Evolutionary conservation across 2,113 vertebrate genomes (phyloP).

Genomic region (Mesitornis unicolor): DNA sequence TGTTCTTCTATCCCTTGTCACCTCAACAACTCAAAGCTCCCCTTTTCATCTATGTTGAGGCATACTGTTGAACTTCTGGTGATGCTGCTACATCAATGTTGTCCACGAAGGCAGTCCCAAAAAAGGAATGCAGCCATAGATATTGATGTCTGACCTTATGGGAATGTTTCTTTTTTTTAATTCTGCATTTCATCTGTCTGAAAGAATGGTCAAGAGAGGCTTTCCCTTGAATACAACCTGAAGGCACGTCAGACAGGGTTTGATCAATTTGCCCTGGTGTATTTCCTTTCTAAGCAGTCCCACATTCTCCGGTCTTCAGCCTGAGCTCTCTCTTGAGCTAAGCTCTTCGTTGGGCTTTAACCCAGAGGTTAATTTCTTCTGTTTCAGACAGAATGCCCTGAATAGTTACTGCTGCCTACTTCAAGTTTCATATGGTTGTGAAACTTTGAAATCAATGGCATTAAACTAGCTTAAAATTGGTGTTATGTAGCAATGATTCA

Average conservation of each 20-base stretch:
- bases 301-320: background rate
- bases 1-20: background rate
- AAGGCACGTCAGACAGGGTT: background rate
- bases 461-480: background rate
- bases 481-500: conserved; percentile 28
- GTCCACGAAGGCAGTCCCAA: background rate
- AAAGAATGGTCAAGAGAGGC: background rate
- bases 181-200: background rate
- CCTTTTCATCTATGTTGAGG: background rate
- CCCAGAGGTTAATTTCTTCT: background rate
- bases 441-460: conserved; percentile 32
- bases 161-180: background rate
- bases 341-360: background rate
- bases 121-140: background rate
- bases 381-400: background rate
- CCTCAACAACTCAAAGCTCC: background rate
- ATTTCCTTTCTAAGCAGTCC: background rate
- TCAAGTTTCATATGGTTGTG: background rate
- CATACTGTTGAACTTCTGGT: background rate
- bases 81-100: background rate
- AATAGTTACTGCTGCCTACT: background rate
- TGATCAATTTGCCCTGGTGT: background rate
- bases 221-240: background rate
- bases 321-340: background rate
- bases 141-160: background rate